Conservation (phyloP, 2,113 vertebrate species). For the Pelusios castaneus region DNA sequence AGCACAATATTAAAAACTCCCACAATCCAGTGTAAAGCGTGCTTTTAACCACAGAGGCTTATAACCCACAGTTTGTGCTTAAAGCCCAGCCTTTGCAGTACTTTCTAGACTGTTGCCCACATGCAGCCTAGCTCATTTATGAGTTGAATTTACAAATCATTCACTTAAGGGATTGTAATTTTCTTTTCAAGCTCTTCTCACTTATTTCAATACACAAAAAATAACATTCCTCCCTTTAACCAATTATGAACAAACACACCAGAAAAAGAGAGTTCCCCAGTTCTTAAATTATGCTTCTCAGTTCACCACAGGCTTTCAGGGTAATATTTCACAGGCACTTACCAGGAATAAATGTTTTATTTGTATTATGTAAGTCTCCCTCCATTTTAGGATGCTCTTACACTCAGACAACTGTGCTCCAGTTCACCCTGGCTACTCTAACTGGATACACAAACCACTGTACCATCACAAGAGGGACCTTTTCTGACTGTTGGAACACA, state of each 20-base stretch:
- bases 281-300: not conserved
- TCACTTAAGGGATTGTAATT: not conserved
- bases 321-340: not conserved
- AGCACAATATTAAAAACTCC: not conserved
- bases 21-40: not conserved
- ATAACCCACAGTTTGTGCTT: not conserved
- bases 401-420: not conserved
- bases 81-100: not conserved
- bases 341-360: not conserved
- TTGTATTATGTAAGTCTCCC: not conserved
- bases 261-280: not conserved
- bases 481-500: not conserved
- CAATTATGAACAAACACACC: not conserved
- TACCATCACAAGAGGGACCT: not conserved
- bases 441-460: not conserved
- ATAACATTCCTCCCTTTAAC: not conserved
- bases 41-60: not conserved
- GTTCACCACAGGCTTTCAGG: not conserved
- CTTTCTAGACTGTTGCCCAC: not conserved
- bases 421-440: not conserved
- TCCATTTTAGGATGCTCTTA: not conserved
- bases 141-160: not conserved
- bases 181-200: too few relatives aligned
- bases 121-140: not conserved
- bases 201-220: not conserved